phyloP scores from a whole-genome alignment of 2,888 invertebrate species.

The Matsumyia berberina region DNA sequence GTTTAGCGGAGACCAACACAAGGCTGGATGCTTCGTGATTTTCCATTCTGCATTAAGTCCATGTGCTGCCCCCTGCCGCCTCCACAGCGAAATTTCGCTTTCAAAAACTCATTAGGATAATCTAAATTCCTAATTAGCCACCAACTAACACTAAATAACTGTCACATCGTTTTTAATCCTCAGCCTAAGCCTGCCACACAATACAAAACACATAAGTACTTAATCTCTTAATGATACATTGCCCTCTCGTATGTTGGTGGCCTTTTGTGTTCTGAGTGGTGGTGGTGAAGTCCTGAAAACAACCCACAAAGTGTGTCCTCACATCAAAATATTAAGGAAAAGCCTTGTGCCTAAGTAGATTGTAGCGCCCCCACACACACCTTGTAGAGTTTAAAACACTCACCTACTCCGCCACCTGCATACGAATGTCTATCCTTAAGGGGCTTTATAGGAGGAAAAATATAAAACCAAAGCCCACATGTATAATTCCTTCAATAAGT shows the following conservation, averaged over 20 bases:
- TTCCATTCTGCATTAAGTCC: too few relatives aligned
- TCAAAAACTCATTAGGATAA: constrained; percentile 27
- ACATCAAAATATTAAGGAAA: constrained; percentile 28
- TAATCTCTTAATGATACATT: constrained; percentile 70
- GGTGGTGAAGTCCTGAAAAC: constrained; percentile 8
- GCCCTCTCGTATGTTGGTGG: constrained; percentile 16
- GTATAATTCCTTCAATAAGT: constrained; percentile 56
- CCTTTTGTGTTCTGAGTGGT: not conserved
- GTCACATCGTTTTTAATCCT: constrained; percentile 47
- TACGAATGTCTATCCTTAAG: not conserved
- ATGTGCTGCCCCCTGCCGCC: too few relatives aligned
- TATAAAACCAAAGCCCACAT: not conserved
- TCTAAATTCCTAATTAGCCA: constrained; percentile 53
- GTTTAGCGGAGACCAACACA: not conserved
- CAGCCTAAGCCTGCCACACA: constrained; percentile 22
- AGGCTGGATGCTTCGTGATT: not conserved
- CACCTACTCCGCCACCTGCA: not conserved
- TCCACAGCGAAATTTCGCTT: not conserved
- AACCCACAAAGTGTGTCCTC: constrained; percentile 27
- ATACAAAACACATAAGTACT: constrained; percentile 51
- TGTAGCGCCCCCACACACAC: not conserved
- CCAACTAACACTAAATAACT: constrained; percentile 52
- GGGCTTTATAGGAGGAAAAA: not conserved
- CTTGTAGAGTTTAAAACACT: constrained; percentile 30
- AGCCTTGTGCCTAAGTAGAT: constrained; percentile 14